Evolutionary conservation across 2,113 vertebrate species (phyloP), one percentile per base, ranked within the genome.

Genomic region (Xiphophorus maculatus): DNA sequence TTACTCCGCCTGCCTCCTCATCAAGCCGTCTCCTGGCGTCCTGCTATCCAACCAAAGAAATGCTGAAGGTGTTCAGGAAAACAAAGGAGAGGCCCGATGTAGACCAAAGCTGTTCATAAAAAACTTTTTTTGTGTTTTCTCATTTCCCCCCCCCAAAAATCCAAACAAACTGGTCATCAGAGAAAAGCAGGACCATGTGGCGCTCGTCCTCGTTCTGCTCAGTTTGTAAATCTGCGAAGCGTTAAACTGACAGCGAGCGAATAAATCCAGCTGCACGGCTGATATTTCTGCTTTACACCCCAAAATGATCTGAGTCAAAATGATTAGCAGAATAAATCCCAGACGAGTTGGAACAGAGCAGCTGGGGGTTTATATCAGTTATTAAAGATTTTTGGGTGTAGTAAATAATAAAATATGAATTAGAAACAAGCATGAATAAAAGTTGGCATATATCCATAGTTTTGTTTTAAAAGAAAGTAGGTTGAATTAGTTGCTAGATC

Each of bases 1-100:
- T 63, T 4, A 67, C 84, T 83, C 79, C 73, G 72, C 71, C 87
- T 89, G 84, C 88, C 85, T 89, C 88, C 84, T 82, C 25, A 69
- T 0, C 54, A 72, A 44, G 63, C 30, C 11, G 63, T 37, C 66
- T 66, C 58, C 33, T 74, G 44, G 71, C 1, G 3, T 61, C 17
- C 44, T 44, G 32, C 29, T 19, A 35, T 68, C 65, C 73, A 85
- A 58, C 87, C 88, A 90, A 91, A 89, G 85, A 83, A 76, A 74
- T 12, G 22, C 51, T 58, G 7, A 58, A 35, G 33, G 13, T 61
- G 76, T 33, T 69, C 27, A 48, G 35, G 37, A 66, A 73, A 12
- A 69, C 51, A 28, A 60, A 29, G 15, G 71, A 66, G 0, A 42
- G 40, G 40, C 14, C 4, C 0, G 22, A 22, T 30, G 27, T 54